These are phyloP conservation scores for Morpho helenor DNA, from an alignment of 2,888 invertebrate genomes.

Conservation along the genomic window DNA sequence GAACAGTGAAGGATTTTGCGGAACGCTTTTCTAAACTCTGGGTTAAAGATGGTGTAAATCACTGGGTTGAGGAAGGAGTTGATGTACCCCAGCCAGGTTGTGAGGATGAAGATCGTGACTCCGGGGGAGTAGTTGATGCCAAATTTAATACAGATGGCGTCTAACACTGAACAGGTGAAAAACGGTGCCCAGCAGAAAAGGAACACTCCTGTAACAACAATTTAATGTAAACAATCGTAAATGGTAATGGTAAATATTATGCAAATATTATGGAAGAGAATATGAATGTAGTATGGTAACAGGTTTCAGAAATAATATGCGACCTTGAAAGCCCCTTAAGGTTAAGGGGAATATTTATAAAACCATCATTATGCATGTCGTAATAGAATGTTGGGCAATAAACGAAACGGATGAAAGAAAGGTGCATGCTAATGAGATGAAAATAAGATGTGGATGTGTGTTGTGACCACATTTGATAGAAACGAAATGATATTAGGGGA, in stretches of 20 bases:
- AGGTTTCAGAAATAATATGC: too few relatives aligned
- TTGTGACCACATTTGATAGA: too few relatives aligned
- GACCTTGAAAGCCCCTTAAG: too few relatives aligned
- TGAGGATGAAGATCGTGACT: constrained; percentile 93
- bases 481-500: too few relatives aligned
- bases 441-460: too few relatives aligned
- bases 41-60: constrained; percentile 97
- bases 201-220: constrained; percentile 90
- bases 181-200: constrained; percentile 99
- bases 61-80: constrained; percentile 96
- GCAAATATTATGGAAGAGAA: not conserved
- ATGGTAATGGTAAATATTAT: too few relatives aligned
- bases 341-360: too few relatives aligned
- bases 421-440: too few relatives aligned
- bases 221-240: not conserved
- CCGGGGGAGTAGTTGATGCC: constrained; percentile 89
- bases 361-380: too few relatives aligned
- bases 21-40: constrained; percentile 98
- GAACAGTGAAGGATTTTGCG: constrained; percentile 91
- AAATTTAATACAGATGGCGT: constrained; percentile 96
- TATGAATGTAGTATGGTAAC: not conserved
- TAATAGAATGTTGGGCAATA: too few relatives aligned
- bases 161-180: constrained; percentile 98
- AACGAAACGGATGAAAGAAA: too few relatives aligned
- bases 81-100: constrained; percentile 99